Conservation (phyloP, 2,888 invertebrate species). For the Clivina fossor region DNA sequence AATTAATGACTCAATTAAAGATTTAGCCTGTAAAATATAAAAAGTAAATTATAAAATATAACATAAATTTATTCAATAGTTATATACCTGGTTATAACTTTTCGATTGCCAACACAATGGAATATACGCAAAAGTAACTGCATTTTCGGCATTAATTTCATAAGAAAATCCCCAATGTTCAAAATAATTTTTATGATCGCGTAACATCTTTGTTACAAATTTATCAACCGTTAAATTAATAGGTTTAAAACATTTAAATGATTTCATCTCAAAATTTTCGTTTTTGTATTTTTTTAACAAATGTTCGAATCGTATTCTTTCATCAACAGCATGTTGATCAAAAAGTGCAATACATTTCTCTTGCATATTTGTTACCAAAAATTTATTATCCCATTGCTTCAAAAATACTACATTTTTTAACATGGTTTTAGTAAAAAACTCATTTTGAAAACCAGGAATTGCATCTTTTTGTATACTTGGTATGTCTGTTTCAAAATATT, state of each 20-base stretch:
- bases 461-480: constrained; percentile 40
- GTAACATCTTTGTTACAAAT: constrained; percentile 58
- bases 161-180: constrained; percentile 61
- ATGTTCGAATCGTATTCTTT: constrained; percentile 75
- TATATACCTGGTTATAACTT: constrained; percentile 56
- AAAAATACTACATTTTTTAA: constrained; percentile 60
- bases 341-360: constrained; percentile 64
- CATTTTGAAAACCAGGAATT: constrained; percentile 52
- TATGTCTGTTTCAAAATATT: constrained; percentile 43
- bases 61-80: not conserved
- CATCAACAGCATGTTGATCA: constrained; percentile 88
- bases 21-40: not conserved
- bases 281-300: constrained; percentile 55
- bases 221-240: constrained; percentile 43
- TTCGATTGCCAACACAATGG: constrained; percentile 66
- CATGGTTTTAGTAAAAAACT: constrained; percentile 53
- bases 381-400: constrained; percentile 77
- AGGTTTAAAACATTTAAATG: constrained; percentile 1
- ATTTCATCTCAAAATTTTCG: constrained; percentile 16
- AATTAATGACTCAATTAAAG: constrained; percentile 26
- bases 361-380: constrained; percentile 58
- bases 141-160: constrained; percentile 50
- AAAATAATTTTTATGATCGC: constrained; percentile 59
- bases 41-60: not conserved
- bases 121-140: constrained; percentile 57